Conservation (phyloP, 2,113 vertebrate species). For the Apteryx mantelli region DNA sequence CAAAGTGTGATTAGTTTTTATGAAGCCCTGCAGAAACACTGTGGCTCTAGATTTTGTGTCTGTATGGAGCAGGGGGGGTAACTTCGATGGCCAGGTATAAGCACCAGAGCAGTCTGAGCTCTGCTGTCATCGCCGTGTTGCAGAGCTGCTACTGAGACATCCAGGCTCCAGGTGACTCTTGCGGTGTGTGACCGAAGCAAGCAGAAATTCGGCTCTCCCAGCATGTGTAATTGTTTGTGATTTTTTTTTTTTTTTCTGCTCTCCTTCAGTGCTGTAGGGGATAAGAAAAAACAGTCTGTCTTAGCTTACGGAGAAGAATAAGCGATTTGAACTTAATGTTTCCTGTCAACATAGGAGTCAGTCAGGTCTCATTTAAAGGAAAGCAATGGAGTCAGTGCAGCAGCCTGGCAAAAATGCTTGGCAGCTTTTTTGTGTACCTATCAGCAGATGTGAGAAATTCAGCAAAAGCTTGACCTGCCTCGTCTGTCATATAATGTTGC, state of each 20-base stretch:
- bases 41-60: not conserved
- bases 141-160: not conserved
- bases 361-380: not conserved
- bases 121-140: not conserved
- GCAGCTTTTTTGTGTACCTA: not conserved
- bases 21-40: not conserved
- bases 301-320: not conserved
- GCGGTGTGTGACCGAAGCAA: rapidly evolving
- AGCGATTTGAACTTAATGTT: not conserved
- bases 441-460: not conserved
- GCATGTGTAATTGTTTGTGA: not conserved
- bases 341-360: not conserved
- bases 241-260: not conserved
- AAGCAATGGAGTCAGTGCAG: not conserved
- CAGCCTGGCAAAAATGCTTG: not conserved
- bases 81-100: not conserved
- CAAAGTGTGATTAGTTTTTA: not conserved
- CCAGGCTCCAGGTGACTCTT: not conserved
- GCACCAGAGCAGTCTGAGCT: not conserved
- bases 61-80: not conserved
- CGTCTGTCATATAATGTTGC: not conserved
- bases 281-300: not conserved
- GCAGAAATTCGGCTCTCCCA: not conserved
- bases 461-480: not conserved
- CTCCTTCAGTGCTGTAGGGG: not conserved